phyloP scores from a whole-genome alignment of 2,797 vertebrate genomes.

The Bucorvus abyssinicus region DNA sequence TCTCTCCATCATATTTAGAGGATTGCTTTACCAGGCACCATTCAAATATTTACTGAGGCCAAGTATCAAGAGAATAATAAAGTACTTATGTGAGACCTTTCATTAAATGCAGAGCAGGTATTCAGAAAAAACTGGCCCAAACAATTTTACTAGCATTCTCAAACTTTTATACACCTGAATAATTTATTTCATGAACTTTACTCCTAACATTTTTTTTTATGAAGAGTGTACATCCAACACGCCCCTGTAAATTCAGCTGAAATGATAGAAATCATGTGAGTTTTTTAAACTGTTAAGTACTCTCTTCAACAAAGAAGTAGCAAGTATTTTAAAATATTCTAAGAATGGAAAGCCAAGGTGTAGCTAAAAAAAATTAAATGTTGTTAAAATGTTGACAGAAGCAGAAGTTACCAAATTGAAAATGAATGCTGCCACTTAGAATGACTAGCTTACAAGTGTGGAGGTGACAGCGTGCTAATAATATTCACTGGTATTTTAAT shows the following conservation, averaged over 20 bases:
- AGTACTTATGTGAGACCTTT: neutral
- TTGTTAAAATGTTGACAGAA: neutral
- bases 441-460: neutral
- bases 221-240: neutral
- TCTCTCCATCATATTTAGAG: neutral
- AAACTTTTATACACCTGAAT: neutral
- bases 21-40: neutral
- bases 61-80: neutral
- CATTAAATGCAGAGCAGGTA: neutral
- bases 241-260: neutral
- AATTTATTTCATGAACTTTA: neutral
- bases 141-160: neutral
- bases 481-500: conserved; percentile 30
- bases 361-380: neutral
- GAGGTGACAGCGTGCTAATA: neutral
- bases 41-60: neutral
- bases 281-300: neutral
- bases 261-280: neutral
- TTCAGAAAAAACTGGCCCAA: neutral
- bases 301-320: neutral
- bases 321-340: neutral
- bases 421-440: neutral
- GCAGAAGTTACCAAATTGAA: conserved; percentile 8
- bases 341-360: neutral
- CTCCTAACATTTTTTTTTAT: neutral